Conservation (phyloP, 2,113 vertebrate species). For the Sphaerodactylus townsendi region DNA sequence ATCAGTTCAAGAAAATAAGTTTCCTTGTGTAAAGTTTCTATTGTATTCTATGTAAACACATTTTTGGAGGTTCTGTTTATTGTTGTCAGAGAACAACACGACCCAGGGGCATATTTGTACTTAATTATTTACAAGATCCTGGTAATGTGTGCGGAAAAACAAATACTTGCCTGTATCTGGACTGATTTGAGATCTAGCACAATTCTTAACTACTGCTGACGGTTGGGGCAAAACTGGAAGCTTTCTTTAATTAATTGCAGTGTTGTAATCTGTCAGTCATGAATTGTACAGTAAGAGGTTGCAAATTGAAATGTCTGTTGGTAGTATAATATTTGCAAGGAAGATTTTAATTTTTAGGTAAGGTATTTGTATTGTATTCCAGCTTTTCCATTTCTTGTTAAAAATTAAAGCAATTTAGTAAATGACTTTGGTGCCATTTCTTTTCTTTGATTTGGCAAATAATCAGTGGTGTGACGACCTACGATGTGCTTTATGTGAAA, state of each 20-base stretch:
- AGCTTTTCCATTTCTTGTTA: not conserved
- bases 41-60: not conserved
- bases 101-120: too few species aligned
- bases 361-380: conserved; percentile 15
- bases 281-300: not conserved
- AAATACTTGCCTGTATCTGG: too few species aligned
- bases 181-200: too few species aligned
- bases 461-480: not conserved
- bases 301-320: not conserved
- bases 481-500: conserved; percentile 12
- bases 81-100: not conserved
- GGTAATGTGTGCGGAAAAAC: too few species aligned
- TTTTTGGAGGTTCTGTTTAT: not conserved
- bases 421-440: not conserved
- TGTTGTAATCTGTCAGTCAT: too few species aligned
- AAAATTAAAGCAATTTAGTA: not conserved
- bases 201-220: too few species aligned
- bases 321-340: not conserved
- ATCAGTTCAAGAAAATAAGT: not conserved
- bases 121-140: too few species aligned
- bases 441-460: not conserved
- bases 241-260: too few species aligned
- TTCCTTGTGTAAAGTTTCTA: not conserved
- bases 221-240: too few species aligned
- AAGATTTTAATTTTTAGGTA: not conserved